Evolutionary conservation across 1,140 invertebrate genomes (phyloP), one percentile per base, ranked within the genome.

Genomic region (Drosophila lacertosa): DNA sequence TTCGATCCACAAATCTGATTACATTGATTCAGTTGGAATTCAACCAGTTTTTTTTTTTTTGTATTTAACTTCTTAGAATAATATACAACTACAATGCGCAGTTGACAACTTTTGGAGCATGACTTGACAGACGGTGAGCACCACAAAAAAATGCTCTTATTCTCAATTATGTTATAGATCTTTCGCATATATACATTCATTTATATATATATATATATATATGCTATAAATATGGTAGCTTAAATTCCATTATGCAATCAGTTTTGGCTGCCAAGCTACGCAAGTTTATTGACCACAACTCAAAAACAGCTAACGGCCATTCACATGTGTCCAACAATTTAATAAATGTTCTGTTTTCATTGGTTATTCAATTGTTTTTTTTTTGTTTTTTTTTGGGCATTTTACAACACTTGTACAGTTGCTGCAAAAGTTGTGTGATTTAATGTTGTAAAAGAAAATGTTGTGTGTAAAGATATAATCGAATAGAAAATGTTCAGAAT

Each of bases 81-180:
- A 68, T 58, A 68, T 58, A 71, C 26, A 62, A 69, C 37, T 26
- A 32, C 26, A 9, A 29, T 37, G 48, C 29, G 45, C 54, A 59
- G 81, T 86, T 88, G 82, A 88, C 82, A 88, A 88, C 63, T 88
- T 88, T 88, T 82, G 37, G 59, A 55, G 65, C 82, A 88, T 88
- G 82, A 88, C 82, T 88, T 76, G 77, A 33, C 73, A 81, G 20
- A 54, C 35, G 16, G 1, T 11, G 9, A 40, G 22, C 32, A 3
- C 9, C 26, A 29, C 0, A 26, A 70, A 79, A 76, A 80, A 84
- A 86, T 86, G 82, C 82, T 88, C 83, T 88, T 88, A 88, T 88
- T 88, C 83, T 88, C 82, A 88, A 88, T 88, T 88, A 88, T 89
- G 82, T 67, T 88, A 88, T 88, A 75, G 78, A 82, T 77, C 76